These are phyloP conservation scores for Chouioia cunea DNA, from an alignment of 2,888 invertebrate species.

Conservation along the genomic window DNA sequence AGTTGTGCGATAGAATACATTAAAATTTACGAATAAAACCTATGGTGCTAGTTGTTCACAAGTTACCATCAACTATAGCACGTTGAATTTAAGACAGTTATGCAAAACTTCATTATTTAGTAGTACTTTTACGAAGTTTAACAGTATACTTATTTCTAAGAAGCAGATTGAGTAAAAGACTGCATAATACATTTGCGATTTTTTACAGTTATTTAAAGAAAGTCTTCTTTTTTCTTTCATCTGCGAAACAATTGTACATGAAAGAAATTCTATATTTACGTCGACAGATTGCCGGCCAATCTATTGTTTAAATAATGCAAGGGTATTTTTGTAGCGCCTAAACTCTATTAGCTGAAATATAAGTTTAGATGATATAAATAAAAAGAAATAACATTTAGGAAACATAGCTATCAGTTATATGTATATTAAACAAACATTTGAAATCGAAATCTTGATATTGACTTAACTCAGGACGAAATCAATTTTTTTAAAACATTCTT, in stretches of 20 bases:
- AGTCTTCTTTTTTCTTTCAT: constrained; percentile 24
- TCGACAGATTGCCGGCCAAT: constrained; percentile 54
- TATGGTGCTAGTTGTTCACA: no score
- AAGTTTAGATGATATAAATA: constrained; percentile 6
- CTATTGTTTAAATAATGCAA: constrained; percentile 44
- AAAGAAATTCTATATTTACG: constrained; percentile 23
- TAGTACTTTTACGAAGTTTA: no score
- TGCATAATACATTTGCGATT: constrained; percentile 29
- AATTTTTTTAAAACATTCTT: neutral
- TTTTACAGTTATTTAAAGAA: constrained; percentile 11
- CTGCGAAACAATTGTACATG: constrained; percentile 9
- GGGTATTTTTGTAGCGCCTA: constrained; percentile 54
- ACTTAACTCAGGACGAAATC: constrained; percentile 12
- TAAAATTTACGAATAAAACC: no score
- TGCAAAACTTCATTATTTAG: no score
- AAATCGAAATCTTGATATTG: constrained; percentile 19
- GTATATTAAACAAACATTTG: constrained; percentile 17
- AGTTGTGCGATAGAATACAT: no score
- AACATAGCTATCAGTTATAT: neutral
- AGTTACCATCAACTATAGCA: no score
- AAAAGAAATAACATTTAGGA: neutral
- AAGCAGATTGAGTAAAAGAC: constrained; percentile 28
- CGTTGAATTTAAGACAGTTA: no score
- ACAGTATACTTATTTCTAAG: neutral
- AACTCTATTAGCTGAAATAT: constrained; percentile 16